phyloP scores from a whole-genome alignment of 1,140 invertebrate species.

The Plodia interpunctella region DNA sequence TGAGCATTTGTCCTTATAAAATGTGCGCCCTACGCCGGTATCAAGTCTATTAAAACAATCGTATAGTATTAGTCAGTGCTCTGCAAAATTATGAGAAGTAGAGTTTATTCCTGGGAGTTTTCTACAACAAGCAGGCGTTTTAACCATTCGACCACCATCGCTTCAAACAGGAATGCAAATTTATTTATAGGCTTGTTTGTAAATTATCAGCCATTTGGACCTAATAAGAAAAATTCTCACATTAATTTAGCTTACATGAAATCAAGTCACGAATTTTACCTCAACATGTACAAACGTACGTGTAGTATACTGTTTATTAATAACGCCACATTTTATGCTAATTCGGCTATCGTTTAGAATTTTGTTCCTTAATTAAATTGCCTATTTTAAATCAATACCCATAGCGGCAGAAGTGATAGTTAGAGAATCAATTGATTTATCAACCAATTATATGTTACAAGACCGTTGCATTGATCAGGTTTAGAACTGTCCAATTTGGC shows the following conservation, averaged over 20 bases:
- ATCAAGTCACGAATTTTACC: constrained; percentile 2
- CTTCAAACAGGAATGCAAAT: neutral
- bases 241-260: constrained; percentile 4
- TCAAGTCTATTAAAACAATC: too few relatives aligned
- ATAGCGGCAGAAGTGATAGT: constrained; percentile 5
- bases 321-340: neutral
- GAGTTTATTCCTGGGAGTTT: too few relatives aligned
- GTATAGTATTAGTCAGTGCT: too few relatives aligned
- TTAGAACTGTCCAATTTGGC: constrained; percentile 27
- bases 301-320: neutral
- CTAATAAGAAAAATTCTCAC: constrained; percentile 2
- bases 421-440: constrained; percentile 16
- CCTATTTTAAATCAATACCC: constrained; percentile 13
- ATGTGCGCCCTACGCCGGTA: too few relatives aligned
- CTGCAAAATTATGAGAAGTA: too few relatives aligned
- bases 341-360: neutral
- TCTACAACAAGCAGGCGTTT: too few relatives aligned
- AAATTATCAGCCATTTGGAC: neutral
- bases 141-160: too few relatives aligned
- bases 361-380: constrained; percentile 8
- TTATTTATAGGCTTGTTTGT: neutral
- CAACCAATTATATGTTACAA: constrained; percentile 15
- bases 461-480: constrained; percentile 17
- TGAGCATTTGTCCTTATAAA: too few relatives aligned
- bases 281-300: neutral